phyloP scores from a whole-genome alignment of 2,797 vertebrate genomes.

The Danio jaintianensis region DNA sequence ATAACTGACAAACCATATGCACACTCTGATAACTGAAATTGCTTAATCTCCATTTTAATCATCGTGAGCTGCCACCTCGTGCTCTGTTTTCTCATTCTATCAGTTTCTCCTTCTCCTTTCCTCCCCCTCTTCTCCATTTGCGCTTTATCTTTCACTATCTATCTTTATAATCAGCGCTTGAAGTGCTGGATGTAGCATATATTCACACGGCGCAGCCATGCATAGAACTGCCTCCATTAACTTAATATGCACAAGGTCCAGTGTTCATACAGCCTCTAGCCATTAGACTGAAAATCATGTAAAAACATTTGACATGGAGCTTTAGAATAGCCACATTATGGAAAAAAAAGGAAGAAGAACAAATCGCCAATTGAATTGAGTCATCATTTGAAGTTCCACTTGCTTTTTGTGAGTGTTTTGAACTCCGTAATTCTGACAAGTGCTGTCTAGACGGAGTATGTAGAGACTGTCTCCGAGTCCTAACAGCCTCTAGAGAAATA shows the following conservation, averaged over 20 bases:
- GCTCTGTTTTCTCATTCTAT: slow-evolving; percentile 8
- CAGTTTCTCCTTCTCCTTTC: slow-evolving; percentile 14
- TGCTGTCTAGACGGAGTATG: slow-evolving; percentile 55
- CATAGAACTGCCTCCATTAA: slow-evolving; percentile 50
- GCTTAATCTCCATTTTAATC: slow-evolving; percentile 47
- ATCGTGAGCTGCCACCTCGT: background rate
- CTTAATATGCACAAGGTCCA: slow-evolving; percentile 47
- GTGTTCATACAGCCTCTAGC: slow-evolving; percentile 52
- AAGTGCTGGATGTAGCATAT: slow-evolving; percentile 38
- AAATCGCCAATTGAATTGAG: slow-evolving; percentile 44
- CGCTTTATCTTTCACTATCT: slow-evolving; percentile 20
- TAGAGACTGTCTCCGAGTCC: slow-evolving; percentile 28
- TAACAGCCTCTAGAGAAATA: slow-evolving; percentile 50
- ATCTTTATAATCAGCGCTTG: slow-evolving; percentile 28
- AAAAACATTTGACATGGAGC: slow-evolving; percentile 54
- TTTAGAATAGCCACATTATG: slow-evolving; percentile 43
- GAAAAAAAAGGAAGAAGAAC: slow-evolving; percentile 24
- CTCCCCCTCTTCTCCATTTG: slow-evolving; percentile 4
- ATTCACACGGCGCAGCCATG: slow-evolving; percentile 47
- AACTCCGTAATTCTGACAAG: slow-evolving; percentile 55
- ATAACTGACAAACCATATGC: slow-evolving; percentile 41
- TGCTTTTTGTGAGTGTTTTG: slow-evolving; percentile 32
- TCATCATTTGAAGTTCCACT: slow-evolving; percentile 51
- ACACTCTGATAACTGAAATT: slow-evolving; percentile 39
- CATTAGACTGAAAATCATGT: slow-evolving; percentile 52